These are phyloP conservation scores for Argyrosomus japonicus DNA, from an alignment of 2,113 vertebrate genomes.

Conservation along the genomic window DNA sequence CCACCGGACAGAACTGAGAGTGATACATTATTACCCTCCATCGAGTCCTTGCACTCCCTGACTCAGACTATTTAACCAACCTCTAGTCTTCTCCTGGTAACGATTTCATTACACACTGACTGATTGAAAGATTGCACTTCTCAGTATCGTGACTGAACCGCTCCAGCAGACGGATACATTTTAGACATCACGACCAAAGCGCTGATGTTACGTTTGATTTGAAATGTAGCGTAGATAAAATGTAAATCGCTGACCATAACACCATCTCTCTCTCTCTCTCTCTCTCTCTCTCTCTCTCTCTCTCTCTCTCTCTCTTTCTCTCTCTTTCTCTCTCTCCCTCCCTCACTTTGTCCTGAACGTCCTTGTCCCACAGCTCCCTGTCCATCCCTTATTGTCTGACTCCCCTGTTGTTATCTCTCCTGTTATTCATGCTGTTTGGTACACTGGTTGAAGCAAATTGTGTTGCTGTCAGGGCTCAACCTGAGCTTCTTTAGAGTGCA, in stretches of 20 bases:
- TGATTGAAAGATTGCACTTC: slow-evolving; percentile 12
- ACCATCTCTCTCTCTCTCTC: not conserved
- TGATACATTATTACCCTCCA: slow-evolving; percentile 57
- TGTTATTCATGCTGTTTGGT: slow-evolving; percentile 36
- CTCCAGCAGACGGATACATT: not conserved
- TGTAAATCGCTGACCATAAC: slow-evolving; percentile 12
- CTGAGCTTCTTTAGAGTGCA: slow-evolving; percentile 12
- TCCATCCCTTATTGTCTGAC: not conserved
- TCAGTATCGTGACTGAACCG: not conserved
- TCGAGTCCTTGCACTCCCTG: slow-evolving; percentile 47
- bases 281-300: too few relatives aligned
- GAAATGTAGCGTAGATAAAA: not conserved
- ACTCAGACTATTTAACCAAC: slow-evolving; percentile 57
- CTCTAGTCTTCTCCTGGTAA: slow-evolving; percentile 25
- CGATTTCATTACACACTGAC: slow-evolving; percentile 41
- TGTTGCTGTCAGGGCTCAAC: slow-evolving; percentile 39
- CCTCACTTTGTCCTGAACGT: slow-evolving; percentile 19
- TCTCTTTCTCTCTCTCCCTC: slow-evolving; percentile 5
- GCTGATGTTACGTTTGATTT: not conserved
- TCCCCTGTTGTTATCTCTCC: slow-evolving; percentile 34
- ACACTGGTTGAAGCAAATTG: slow-evolving; percentile 15
- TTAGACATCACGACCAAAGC: not conserved
- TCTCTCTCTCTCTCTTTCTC: slow-evolving; percentile 8
- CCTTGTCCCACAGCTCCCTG: slow-evolving; percentile 26
- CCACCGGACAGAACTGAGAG: slow-evolving; percentile 37